A percentile compares a stretch with the other conserved stretches of the same genome.
Evolutionary conservation across 2,888 invertebrate genomes (phyloP).

Genomic region (Temnothorax rugatulus): DNA sequence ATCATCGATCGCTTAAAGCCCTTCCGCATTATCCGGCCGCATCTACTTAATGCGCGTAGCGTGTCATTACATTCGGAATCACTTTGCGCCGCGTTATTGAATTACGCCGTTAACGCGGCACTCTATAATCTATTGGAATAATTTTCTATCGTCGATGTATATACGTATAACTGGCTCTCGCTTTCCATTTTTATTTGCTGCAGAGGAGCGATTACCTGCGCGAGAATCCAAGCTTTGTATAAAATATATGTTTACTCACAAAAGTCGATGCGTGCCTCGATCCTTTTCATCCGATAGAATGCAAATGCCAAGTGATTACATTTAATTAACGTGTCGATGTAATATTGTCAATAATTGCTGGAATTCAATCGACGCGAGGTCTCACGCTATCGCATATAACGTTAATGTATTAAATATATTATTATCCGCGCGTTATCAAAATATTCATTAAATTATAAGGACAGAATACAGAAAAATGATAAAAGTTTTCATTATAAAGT

Average conservation of each 20-base stretch:
- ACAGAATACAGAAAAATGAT: not conserved
- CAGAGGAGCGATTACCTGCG: not conserved
- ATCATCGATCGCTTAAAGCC: constrained; percentile 68
- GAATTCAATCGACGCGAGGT: not conserved
- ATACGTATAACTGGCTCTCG: not conserved
- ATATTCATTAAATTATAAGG: not conserved
- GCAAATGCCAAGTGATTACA: constrained; percentile 17
- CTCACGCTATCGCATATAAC: not conserved
- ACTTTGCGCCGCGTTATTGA: constrained; percentile 72
- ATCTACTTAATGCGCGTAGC: constrained; percentile 68
- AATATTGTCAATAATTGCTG: not conserved
- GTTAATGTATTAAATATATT: not conserved
- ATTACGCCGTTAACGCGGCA: constrained; percentile 66
- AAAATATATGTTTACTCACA: not conserved
- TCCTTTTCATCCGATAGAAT: not conserved
- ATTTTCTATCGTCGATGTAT: constrained; percentile 68
- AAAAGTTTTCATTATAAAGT: not conserved
- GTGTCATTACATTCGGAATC: constrained; percentile 74
- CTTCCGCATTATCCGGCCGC: constrained; percentile 66
- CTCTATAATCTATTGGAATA: constrained; percentile 69
- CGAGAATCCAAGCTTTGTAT: constrained; percentile 45
- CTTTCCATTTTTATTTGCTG: not conserved
- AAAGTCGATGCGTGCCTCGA: not conserved
- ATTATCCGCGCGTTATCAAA: not conserved
- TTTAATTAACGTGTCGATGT: not conserved